Evolutionary conservation across 2,797 vertebrate genomes (phyloP), one percentile per base, ranked within the genome.

Genomic region (Zenarchopterus dispar): DNA sequence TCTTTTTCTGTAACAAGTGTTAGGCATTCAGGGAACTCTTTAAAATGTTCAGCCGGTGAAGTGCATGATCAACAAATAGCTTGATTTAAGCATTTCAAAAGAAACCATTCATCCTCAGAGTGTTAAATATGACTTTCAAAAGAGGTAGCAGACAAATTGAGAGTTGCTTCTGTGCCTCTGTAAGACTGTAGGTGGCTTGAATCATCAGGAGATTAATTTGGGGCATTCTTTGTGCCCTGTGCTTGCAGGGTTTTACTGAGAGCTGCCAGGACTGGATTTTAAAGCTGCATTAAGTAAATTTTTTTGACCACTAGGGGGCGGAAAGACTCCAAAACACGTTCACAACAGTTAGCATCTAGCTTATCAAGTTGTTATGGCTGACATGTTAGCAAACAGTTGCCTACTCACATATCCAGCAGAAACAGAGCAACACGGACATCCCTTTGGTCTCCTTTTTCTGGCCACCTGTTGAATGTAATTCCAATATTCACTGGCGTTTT

Each of bases 371-470:
- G 77, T 85, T 86, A 87, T 85, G 87, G 82, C 86, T 90, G 84
- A 87, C 88, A 82, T 73, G 83, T 89, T 88, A 90, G 84, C 89
- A 91, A 91, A 89, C 90, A 84, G 82, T 88, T 84, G 86, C 88
- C 87, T 91, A 91, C 90, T 91, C 90, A 91, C 90, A 90, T 78
- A 91, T 91, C 90, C 90, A 91, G 88, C 73, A 91, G 90, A 91
- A 91, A 91, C 78, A 91, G 88, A 91, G 88, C 90, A 89, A 91
- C 90, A 88, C 90, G 90, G 82, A 89, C 83, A 89, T 91, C 90
- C 80, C 88, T 90, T 87, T 77, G 74, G 90, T 91, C 90, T 91
- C 90, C 90, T 90, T 91, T 91, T 81, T 86, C 88, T 86, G 90
- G 90, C 90, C 90, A 91, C 90, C 90, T 91, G 88, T 91, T 88